phyloP scores from a whole-genome alignment of 2,888 invertebrate species.

The Pteria penguin region DNA sequence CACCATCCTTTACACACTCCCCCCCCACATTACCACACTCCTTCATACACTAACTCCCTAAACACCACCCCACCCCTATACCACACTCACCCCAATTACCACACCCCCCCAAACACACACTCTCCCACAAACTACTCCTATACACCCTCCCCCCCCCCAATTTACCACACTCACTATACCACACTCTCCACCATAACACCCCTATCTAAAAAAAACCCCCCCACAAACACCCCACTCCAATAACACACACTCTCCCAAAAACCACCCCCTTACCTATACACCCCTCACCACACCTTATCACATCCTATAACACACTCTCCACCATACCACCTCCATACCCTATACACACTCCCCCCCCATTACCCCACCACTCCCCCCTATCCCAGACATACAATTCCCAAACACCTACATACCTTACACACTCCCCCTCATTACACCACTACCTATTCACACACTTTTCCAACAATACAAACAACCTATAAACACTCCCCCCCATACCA shows the following conservation, averaged over 20 bases:
- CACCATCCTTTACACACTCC: neutral
- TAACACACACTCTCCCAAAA: too few relatives aligned
- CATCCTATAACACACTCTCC: too few relatives aligned
- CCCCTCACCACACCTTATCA: too few relatives aligned
- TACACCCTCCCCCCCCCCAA: neutral
- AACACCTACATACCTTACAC: neutral
- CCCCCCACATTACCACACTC: neutral
- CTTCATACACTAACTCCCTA: neutral
- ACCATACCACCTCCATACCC: too few relatives aligned
- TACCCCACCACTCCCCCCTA: neutral
- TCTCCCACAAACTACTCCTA: neutral
- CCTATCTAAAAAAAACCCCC: too few relatives aligned
- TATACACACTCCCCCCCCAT: too few relatives aligned
- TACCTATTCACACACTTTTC: neutral
- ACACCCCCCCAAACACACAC: neutral
- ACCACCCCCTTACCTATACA: too few relatives aligned
- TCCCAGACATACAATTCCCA: neutral
- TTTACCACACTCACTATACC: neutral
- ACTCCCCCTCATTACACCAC: neutral
- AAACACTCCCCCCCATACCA: neutral
- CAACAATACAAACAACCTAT: neutral
- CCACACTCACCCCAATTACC: neutral
- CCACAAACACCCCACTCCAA: too few relatives aligned
- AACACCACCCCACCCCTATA: neutral
- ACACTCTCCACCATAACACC: neutral